Evolutionary conservation across 2,888 invertebrate species (phyloP).

Genomic region (Sphaerophoria rueppellii): DNA sequence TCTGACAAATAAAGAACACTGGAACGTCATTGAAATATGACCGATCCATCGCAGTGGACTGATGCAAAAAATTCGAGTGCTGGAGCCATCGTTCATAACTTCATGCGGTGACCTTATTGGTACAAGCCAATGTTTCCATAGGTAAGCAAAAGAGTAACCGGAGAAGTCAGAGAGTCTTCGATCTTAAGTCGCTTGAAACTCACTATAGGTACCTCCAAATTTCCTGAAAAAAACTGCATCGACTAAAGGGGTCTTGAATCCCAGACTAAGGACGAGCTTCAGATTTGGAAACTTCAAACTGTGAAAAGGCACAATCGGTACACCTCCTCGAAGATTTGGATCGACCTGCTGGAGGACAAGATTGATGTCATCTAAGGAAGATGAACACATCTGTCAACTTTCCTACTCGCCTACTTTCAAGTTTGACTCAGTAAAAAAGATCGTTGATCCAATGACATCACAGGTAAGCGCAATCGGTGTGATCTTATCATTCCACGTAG

Average conservation of each 20-base stretch:
- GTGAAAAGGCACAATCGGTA: too few relatives aligned
- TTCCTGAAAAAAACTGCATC: constrained; percentile 16
- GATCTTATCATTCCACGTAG: constrained; percentile 55
- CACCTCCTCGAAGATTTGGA: too few relatives aligned
- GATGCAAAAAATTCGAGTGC: constrained; percentile 57
- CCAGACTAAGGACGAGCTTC: constrained; percentile 43
- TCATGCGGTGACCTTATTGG: constrained; percentile 72
- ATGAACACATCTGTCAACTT: not conserved
- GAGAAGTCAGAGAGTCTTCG: constrained; percentile 45
- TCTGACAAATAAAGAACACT: constrained; percentile 62
- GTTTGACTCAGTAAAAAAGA: constrained; percentile 73
- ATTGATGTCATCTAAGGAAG: constrained; percentile 53
- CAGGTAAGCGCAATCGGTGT: constrained; percentile 70
- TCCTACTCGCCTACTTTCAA: constrained; percentile 58
- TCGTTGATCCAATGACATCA: constrained; percentile 60
- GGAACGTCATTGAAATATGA: constrained; percentile 66
- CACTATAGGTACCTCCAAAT: not conserved
- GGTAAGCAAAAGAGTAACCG: constrained; percentile 70
- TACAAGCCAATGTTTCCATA: constrained; percentile 72
- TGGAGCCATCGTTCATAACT: constrained; percentile 55
- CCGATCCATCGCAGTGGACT: constrained; percentile 74
- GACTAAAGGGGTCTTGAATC: not conserved
- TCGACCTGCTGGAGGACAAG: constrained; percentile 39
- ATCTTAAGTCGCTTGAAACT: constrained; percentile 34
- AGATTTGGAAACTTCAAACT: constrained; percentile 41